Conservation (phyloP, 2,888 invertebrate genomes). For the Fissipunctia ypsillon region DNA sequence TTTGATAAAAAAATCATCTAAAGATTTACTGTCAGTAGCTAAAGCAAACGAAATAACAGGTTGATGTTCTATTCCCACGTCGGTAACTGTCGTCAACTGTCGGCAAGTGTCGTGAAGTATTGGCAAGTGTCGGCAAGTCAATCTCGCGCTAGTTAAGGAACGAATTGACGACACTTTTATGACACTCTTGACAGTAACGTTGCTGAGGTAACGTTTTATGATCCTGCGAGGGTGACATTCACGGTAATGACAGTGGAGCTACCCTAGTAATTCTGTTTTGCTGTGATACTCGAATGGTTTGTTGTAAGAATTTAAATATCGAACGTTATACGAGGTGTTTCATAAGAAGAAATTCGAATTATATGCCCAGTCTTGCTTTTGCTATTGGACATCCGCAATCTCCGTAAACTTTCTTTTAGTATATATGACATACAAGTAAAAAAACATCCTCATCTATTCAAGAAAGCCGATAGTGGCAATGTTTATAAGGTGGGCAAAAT, state of each 20-base stretch:
- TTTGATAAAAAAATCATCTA: neutral
- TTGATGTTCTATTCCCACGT: slow-evolving; percentile 62
- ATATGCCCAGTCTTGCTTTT: no score
- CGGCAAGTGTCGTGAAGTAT: slow-evolving; percentile 14
- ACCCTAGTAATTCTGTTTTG: neutral
- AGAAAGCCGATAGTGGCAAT: no score
- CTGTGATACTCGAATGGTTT: neutral
- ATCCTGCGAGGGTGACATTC: slow-evolving; percentile 49
- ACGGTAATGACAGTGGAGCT: slow-evolving; percentile 17
- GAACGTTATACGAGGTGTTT: no score
- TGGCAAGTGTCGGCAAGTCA: slow-evolving; percentile 67
- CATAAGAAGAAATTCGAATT: neutral
- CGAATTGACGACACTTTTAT: slow-evolving; percentile 83
- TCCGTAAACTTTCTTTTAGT: neutral
- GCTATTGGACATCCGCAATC: neutral
- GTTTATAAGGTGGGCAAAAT: no score
- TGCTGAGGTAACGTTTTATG: slow-evolving; percentile 80
- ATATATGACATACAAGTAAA: no score
- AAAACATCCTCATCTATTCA: no score
- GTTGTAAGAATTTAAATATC: neutral
- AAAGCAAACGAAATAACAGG: slow-evolving; percentile 54
- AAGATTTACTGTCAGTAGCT: slow-evolving; percentile 19
- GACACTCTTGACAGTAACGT: slow-evolving; percentile 79
- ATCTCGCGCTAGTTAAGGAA: slow-evolving; percentile 81
- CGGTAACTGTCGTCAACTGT: slow-evolving; percentile 46